phyloP scores from a whole-genome alignment of 2,113 vertebrate species.

The Sigmodon hispidus region DNA sequence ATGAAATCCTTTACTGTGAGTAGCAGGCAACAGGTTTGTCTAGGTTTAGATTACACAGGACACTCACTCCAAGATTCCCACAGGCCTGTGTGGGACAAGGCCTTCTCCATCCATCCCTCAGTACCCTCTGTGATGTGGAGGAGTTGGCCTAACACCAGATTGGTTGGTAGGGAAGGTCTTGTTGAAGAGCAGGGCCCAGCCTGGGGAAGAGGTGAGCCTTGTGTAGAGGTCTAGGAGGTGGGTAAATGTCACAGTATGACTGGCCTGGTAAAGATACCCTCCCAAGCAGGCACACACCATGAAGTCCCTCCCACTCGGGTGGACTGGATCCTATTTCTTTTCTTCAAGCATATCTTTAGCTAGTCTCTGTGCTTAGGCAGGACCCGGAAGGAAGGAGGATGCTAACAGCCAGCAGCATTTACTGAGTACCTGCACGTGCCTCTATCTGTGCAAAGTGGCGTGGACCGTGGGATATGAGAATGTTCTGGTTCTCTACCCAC shows the following conservation, averaged over 20 bases:
- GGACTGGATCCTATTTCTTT: neutral
- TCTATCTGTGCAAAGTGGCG: neutral
- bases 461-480: rapidly evolving
- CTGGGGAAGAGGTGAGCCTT: rapidly evolving
- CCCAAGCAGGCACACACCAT: neutral
- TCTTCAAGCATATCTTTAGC: neutral
- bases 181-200: rapidly evolving
- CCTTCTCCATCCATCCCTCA: rapidly evolving
- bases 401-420: neutral
- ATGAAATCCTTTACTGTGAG: slow-evolving; percentile 99
- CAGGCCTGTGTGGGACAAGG: neutral
- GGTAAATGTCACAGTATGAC: neutral
- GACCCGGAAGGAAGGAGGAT: rapidly evolving
- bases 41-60: rapidly evolving
- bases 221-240: neutral
- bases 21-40: slow-evolving; percentile 71
- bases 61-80: neutral
- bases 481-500: neutral
- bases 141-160: neutral
- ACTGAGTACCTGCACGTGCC: rapidly evolving
- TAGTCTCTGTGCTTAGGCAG: neutral
- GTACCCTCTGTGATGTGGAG: neutral
- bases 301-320: too few species aligned
- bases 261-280: neutral
- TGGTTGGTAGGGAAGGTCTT: rapidly evolving